Base-by-base conservation (phyloP, 2,888 invertebrate genomes). In the Drosophila tanythrix region DNA sequence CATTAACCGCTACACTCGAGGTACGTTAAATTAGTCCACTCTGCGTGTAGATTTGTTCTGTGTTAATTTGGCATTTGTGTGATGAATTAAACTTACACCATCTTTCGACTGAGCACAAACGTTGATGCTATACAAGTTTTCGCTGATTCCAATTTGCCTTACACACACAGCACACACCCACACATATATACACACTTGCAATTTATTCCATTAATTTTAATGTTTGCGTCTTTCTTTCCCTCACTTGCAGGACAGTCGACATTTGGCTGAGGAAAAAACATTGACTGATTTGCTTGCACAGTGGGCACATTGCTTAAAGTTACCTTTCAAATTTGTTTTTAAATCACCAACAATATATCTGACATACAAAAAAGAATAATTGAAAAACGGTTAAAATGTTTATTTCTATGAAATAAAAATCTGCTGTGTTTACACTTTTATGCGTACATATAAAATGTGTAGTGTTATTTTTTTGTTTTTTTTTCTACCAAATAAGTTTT, bases 61-160 rank as follows among this genome's bases (percentile, higher is more conserved):
- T 33, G n/a, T 33, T 7, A 0, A 15, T 15, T 15, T 43, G 58
- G 60, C 68, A 77, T 36, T 21, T 79, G 15, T 61, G 53, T 91
- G 91, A 91, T 91, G 91, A 91, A 76, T 60, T 67, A 78, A 87
- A 84, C 81, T 82, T 87, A 82, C 84, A 92, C 92, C 92, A 92
- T 92, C 92, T 92, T 92, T 92, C 92, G 92, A 84, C 92, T 92
- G 92, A 90, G 3, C 58, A 89, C 50, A 79, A 63, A 73, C 77
- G 60, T 88, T 92, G 91, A 90, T 92, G 91, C 50, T 64, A 76
- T 68, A 83, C 52, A 84, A 82, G 81, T 88, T 79, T 78, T 76
- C 53, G 81, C 91, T 91, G 91, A 91, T 74, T n/a, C 15, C 15
- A 74, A 46, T 76, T 67, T 81, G 58, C 58, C 76, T 6, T 15